phyloP scores from a whole-genome alignment of 1,140 invertebrate species.

The Marisa cornuarietis region DNA sequence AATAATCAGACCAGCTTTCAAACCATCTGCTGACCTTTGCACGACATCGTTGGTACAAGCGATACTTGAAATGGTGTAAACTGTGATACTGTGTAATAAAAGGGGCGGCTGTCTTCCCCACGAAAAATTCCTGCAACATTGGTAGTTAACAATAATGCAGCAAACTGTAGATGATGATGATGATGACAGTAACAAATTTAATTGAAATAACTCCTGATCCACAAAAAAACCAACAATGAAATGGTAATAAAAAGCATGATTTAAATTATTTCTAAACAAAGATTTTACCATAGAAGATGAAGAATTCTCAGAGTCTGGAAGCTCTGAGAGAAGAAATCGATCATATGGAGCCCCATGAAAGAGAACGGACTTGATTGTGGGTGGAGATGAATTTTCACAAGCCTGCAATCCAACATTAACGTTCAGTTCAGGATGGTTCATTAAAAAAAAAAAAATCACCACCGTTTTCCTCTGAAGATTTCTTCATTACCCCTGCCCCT shows the following conservation, averaged over 20 bases:
- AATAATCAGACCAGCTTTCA: too few relatives aligned
- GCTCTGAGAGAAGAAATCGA: constrained; percentile 46
- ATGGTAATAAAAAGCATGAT: not conserved
- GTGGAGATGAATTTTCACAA: constrained; percentile 53
- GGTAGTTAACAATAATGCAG: not conserved
- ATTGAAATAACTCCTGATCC: not conserved
- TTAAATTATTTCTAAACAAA: not conserved
- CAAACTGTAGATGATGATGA: not conserved
- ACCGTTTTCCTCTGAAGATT: too few relatives aligned
- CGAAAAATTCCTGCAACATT: constrained; percentile 58
- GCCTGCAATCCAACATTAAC: constrained; percentile 36
- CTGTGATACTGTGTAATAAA: constrained; percentile 56
- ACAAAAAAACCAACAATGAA: not conserved
- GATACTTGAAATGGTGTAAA: constrained; percentile 61
- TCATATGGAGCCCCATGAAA: constrained; percentile 58
- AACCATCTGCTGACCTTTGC: constrained; percentile 48
- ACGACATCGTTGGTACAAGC: constrained; percentile 55
- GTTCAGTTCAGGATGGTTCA: too few relatives aligned
- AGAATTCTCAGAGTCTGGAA: constrained; percentile 22
- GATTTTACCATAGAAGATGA: not conserved
- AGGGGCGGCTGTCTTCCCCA: constrained; percentile 55
- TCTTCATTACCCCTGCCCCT: too few relatives aligned
- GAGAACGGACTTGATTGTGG: constrained; percentile 60
- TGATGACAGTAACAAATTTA: not conserved
- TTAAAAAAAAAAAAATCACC: too few relatives aligned